Base-by-base conservation (phyloP, 2,888 invertebrate species). In the Dione vanillae region DNA sequence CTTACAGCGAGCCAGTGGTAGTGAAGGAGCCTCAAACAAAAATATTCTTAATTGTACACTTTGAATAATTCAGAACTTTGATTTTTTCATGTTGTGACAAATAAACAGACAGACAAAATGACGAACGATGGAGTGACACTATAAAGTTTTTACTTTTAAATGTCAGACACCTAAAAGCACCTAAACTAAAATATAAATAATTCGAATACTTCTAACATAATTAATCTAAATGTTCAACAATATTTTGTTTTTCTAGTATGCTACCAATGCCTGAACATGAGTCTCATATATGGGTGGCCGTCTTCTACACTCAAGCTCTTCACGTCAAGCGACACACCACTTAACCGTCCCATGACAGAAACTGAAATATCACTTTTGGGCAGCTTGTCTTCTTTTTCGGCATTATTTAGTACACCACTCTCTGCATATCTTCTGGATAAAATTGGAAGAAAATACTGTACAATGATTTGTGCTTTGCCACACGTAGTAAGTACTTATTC, bases 271-370 rank as follows among this genome's bases (percentile, higher is more conserved):
- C 49, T 83, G 20, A 84, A 82, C 16, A 79, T 88, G 74, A 86
- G 89, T 0, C 64, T 90, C 1, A 81, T 85, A 70, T 84, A 81
- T 71, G 80, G 87, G 0, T 91, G 89, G 89, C 90, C 90, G 0
- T 89, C 90, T 0, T 85, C 88, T 0, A 88, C 86, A 0, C 75
- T 88, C 0, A 79, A 81, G 0, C 79, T 88, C 12, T 91, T 90
- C 77, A 78, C 78, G 40, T 83, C 85, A 0, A 67, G 72, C 11
- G 80, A 82, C 74, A 84, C 83, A 1, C 81, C 83, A 0, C 77
- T 85, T 0, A 67, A 79, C 52, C 72, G 84, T 52, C 78, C 80
- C 0, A 84, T 84, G 83, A 76, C 75, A 0, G 79, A 83, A 7
- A 78, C 78, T 0, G 86, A 86, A 67, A 62, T 82, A n/a, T 78